phyloP scores from a whole-genome alignment of 2,797 vertebrate species.

The Acomys russatus region DNA sequence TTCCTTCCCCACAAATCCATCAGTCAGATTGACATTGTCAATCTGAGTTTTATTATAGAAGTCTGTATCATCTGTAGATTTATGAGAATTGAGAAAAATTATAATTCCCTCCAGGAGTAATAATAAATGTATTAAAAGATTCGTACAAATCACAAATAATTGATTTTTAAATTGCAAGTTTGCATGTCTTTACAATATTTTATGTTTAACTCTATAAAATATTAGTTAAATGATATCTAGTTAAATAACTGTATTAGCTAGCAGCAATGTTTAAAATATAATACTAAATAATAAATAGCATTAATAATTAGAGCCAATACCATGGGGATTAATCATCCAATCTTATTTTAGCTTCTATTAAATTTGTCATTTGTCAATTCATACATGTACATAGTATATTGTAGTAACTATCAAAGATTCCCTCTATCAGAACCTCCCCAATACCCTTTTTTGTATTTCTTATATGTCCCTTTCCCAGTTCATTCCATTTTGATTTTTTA shows the following conservation, averaged over 20 bases:
- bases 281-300: not conserved
- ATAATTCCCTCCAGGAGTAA: not conserved
- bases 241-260: not conserved
- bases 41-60: not conserved
- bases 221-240: not conserved
- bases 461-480: not conserved
- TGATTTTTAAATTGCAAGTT: not conserved
- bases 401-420: not conserved
- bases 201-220: not conserved
- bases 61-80: not conserved
- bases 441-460: no score
- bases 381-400: not conserved
- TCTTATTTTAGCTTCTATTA: not conserved
- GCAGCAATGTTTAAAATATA: conserved; percentile 21
- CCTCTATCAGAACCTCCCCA: not conserved
- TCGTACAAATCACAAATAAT: not conserved
- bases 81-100: not conserved
- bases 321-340: not conserved
- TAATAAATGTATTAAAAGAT: conserved; percentile 14
- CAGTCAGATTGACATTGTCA: not conserved
- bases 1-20: no score
- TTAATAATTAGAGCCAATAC: conserved; percentile 1
- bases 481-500: not conserved
- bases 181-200: not conserved
- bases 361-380: not conserved